A percentile compares a stretch with the other conserved stretches of the same genome.
Conservation (phyloP, 2,113 vertebrate genomes). For the Ranitomeya variabilis region DNA sequence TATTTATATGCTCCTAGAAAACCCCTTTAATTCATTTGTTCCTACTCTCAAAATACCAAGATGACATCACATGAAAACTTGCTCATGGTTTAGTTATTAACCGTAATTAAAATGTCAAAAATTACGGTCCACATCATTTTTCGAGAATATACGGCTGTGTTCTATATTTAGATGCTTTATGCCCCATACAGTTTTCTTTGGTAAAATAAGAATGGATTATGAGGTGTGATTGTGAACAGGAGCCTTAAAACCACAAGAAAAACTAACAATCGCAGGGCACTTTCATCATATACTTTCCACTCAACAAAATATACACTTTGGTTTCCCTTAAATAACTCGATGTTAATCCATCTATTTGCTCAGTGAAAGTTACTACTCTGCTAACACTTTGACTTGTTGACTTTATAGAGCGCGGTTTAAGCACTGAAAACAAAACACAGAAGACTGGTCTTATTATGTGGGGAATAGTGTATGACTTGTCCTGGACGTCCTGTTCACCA, state of each 20-base stretch:
- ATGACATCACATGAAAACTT: slow-evolving; percentile 2
- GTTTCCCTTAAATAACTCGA: slow-evolving; percentile 49
- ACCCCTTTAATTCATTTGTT: slow-evolving; percentile 2
- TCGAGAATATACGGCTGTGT: background rate
- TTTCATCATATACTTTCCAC: slow-evolving; percentile 47
- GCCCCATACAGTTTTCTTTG: slow-evolving; percentile 25
- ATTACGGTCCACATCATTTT: slow-evolving; percentile 23
- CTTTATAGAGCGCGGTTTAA: slow-evolving; percentile 41
- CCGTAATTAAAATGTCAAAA: slow-evolving; percentile 31
- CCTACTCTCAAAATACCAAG: background rate
- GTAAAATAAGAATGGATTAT: slow-evolving; percentile 48
- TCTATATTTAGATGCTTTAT: slow-evolving; percentile 14
- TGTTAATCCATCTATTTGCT: slow-evolving; percentile 48
- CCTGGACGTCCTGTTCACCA: slow-evolving; percentile 26
- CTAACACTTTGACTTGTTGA: slow-evolving; percentile 49
- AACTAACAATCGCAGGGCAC: slow-evolving; percentile 24
- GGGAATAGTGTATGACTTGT: slow-evolving; percentile 43
- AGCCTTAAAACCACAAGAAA: slow-evolving; percentile 45
- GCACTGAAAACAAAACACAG: slow-evolving; percentile 29
- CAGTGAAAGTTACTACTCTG: slow-evolving; percentile 42
- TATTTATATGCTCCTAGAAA: background rate
- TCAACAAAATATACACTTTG: slow-evolving; percentile 47
- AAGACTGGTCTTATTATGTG: slow-evolving; percentile 37
- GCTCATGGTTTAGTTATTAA: slow-evolving; percentile 8
- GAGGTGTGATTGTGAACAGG: slow-evolving; percentile 45